Conservation (phyloP, 1,140 invertebrate species). For the Drosophila lini region DNA sequence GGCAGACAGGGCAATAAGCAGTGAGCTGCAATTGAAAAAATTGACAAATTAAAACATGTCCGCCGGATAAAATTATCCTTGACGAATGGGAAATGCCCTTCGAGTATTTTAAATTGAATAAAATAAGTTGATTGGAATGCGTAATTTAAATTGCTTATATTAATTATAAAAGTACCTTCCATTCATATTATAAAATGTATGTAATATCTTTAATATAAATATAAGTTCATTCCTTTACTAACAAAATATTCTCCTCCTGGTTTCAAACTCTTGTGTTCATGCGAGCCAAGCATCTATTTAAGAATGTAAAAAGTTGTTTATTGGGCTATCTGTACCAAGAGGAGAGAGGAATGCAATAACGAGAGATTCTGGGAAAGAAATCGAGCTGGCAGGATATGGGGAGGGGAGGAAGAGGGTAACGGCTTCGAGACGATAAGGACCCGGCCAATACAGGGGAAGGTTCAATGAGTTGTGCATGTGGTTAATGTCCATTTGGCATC, state of each 20-base stretch:
- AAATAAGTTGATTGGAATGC: too few relatives aligned
- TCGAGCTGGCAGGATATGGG: background rate
- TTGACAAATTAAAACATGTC: constrained; percentile 32
- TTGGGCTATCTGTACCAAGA: background rate
- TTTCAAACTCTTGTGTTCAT: background rate
- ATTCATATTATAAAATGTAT: too few relatives aligned
- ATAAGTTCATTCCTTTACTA: too few relatives aligned
- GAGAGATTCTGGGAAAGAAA: background rate
- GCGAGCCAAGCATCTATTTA: background rate
- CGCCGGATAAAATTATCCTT: too few relatives aligned
- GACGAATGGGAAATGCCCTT: constrained; percentile 5
- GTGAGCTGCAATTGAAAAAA: constrained; percentile 43
- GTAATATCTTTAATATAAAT: too few relatives aligned
- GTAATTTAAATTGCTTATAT: background rate
- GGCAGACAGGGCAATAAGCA: constrained; percentile 30
- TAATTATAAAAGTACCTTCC: background rate
- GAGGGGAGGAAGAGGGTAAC: background rate
- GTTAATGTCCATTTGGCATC: constrained; percentile 68
- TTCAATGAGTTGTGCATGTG: constrained; percentile 67
- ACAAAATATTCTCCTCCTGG: background rate
- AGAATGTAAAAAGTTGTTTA: constrained; percentile 7
- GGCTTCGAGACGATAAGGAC: constrained; percentile 12
- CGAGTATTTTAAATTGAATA: too few relatives aligned
- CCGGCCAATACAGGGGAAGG: constrained; percentile 18
- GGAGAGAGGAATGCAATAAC: background rate